Conservation (phyloP, 2,797 vertebrate genomes). For the Vireo griseus region DNA sequence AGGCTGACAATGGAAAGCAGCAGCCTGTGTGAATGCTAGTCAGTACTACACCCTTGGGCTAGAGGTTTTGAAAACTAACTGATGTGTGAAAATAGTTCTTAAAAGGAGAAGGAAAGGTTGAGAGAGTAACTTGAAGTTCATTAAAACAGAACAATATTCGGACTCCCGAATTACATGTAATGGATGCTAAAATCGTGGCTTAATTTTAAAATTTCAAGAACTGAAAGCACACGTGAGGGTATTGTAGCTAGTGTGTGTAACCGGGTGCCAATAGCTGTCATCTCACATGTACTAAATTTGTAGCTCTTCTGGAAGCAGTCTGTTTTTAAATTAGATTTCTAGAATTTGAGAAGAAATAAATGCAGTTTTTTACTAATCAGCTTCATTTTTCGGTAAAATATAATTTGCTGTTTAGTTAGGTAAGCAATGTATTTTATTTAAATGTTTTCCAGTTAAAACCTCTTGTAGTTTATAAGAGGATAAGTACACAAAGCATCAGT, state of each 20-base stretch:
- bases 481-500: neutral
- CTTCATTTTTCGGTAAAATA: neutral
- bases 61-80: neutral
- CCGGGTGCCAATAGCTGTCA: neutral
- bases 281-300: neutral
- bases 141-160: neutral
- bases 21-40: neutral
- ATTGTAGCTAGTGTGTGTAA: neutral
- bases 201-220: neutral
- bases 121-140: neutral
- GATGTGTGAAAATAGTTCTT: neutral
- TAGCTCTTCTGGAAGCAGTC: neutral
- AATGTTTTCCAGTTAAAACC: neutral
- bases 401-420: neutral
- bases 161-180: neutral
- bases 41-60: neutral
- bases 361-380: neutral
- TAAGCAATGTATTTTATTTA: neutral
- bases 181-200: neutral
- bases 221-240: neutral
- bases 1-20: neutral
- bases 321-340: neutral
- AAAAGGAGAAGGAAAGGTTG: neutral
- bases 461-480: neutral
- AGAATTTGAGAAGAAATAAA: neutral